Percentiles rank a stretch among this genome's conserved stretches.
phyloP scores from a whole-genome alignment of 2,113 vertebrate species.

The Gambusia affinis region DNA sequence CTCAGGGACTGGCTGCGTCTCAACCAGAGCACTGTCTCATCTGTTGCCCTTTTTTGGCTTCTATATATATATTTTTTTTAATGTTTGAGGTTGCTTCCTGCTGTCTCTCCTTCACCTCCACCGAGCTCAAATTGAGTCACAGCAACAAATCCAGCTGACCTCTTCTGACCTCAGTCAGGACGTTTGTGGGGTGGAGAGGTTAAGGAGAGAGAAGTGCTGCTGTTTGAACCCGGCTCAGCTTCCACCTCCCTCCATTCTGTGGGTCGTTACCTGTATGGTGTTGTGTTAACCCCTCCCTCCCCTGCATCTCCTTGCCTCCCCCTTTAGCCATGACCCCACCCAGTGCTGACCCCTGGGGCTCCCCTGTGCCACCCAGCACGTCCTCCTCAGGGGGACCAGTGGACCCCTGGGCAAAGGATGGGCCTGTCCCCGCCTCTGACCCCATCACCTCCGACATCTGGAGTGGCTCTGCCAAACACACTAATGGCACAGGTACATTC shows the following conservation, averaged over 20 bases:
- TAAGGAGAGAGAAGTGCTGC: slow-evolving; percentile 58
- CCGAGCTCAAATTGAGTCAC: slow-evolving; percentile 16
- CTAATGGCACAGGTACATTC: slow-evolving; percentile 83
- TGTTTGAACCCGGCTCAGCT: slow-evolving; percentile 59
- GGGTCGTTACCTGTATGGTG: slow-evolving; percentile 60
- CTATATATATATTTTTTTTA: slow-evolving; percentile 8
- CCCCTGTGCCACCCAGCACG: slow-evolving; percentile 77
- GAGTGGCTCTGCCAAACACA: slow-evolving; percentile 82
- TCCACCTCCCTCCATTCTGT: slow-evolving; percentile 61
- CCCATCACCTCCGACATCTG: slow-evolving; percentile 80
- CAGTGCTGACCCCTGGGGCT: slow-evolving; percentile 82
- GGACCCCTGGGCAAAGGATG: slow-evolving; percentile 82
- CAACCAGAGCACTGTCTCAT: slow-evolving; percentile 58
- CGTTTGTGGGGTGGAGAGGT: slow-evolving; percentile 38
- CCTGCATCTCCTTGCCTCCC: slow-evolving; percentile 62
- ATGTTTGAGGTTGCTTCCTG: slow-evolving; percentile 35
- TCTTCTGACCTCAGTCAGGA: background rate
- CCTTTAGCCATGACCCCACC: slow-evolving; percentile 82
- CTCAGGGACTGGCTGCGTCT: slow-evolving; percentile 69
- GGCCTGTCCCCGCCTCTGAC: slow-evolving; percentile 75
- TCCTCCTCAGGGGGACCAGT: slow-evolving; percentile 79
- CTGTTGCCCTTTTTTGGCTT: slow-evolving; percentile 38
- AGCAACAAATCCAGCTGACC: background rate
- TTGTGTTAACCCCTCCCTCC: slow-evolving; percentile 70
- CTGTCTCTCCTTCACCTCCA: slow-evolving; percentile 62